Conservation (phyloP, 2,113 vertebrate genomes). For the Chamaea fasciata region DNA sequence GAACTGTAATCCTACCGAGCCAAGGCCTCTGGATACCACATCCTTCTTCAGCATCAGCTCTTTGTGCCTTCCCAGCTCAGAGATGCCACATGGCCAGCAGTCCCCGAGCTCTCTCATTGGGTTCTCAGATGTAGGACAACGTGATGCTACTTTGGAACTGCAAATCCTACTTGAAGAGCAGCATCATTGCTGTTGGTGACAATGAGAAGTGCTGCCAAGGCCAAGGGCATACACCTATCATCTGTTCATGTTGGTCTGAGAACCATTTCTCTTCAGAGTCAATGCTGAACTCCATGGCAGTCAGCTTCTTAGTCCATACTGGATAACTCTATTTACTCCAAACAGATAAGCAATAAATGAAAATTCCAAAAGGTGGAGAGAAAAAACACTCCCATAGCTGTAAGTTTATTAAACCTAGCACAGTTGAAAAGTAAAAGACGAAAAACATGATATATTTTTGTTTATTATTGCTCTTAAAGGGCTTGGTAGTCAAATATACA, state of each 20-base stretch:
- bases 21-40: neutral
- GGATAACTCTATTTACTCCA: neutral
- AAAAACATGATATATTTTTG: conserved; percentile 56
- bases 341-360: neutral
- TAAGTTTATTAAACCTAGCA: conserved; percentile 36
- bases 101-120: neutral
- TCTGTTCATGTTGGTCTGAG: neutral
- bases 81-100: neutral
- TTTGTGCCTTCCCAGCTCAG: neutral
- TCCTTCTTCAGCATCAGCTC: conserved; percentile 14
- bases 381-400: neutral
- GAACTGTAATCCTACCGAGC: neutral
- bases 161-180: neutral
- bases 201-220: neutral
- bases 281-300: neutral
- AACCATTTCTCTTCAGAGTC: neutral
- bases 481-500: conserved; percentile 53
- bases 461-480: conserved; percentile 78
- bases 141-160: neutral
- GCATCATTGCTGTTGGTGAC: neutral
- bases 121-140: neutral
- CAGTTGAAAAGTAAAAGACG: conserved; percentile 50
- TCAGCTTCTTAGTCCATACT: neutral
- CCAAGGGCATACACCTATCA: neutral
- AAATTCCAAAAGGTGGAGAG: neutral